Evolutionary conservation across 1,140 invertebrate species (phyloP), one percentile per base, ranked within the genome.

Genomic region (Zaprionus tsacasi): DNA sequence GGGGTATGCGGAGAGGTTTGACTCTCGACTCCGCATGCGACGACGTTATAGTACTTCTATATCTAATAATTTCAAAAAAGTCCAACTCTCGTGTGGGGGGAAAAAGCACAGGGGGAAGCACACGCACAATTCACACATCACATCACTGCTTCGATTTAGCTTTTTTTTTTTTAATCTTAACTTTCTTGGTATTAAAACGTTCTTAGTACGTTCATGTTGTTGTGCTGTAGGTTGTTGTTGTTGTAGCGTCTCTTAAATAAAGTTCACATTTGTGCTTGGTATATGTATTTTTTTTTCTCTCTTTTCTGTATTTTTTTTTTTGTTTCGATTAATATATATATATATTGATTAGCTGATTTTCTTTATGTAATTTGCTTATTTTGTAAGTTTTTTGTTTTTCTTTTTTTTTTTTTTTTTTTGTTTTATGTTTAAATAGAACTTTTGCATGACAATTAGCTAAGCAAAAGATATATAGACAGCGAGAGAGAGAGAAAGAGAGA

Each of bases 241-340:
- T 81, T 75, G 75, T 86, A 75, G 59, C 82, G 82, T 87, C 82
- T 87, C 70, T 87, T 88, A 87, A 87, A 87, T 88, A 87, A 87
- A 87, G 83, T 87, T 87, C 82, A 79, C 82, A 87, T 76, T 74
- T 70, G 68, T 71, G 67, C 73, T 71, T 65, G 27, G 48, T 60
- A 57, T 74, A 64, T 76, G 43, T 66, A n/a, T 71, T 70, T 63
- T 73, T 81, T 78, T 81, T 79, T 85, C 82, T 85, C 78, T 75
- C 81, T 88, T 77, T 40, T 87, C 70, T 76, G 76, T 85, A 79
- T 87, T 86, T 80, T 70, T 73, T 59, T 78, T 50, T 60, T 70
- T 79, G 60, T 66, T 43, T 61, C 72, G 87, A 76, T 70, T 79
- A 82, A 87, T 87, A 88, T 87, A 79, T 70, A 76, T 79, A 76